A percentile compares a stretch with the other conserved stretches of the same genome.
These are phyloP conservation scores for Caenorhabditis angaria DNA, from an alignment of 2,888 invertebrate genomes.

Conservation along the genomic window DNA sequence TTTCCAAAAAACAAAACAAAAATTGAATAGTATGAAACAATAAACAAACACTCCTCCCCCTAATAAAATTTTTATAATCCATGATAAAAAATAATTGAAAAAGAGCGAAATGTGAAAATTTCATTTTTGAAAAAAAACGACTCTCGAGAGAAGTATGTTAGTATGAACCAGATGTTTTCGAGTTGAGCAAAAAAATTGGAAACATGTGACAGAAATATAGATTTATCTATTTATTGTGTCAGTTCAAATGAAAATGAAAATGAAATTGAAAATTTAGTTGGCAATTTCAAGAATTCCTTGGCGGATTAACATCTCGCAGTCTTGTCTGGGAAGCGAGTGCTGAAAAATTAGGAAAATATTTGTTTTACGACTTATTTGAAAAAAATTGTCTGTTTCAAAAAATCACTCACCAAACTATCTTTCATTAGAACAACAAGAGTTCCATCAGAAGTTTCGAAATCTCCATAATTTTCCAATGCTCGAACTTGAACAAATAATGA, in stretches of 20 bases:
- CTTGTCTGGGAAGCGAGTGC: slow-evolving; percentile 64
- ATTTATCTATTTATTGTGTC: not conserved
- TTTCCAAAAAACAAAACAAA: not conserved
- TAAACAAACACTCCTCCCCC: not conserved
- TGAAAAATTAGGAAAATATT: slow-evolving; percentile 29
- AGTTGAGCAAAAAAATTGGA: not conserved
- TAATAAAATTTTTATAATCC: slow-evolving; percentile 1
- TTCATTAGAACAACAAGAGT: slow-evolving; percentile 86
- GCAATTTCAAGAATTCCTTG: slow-evolving; percentile 62
- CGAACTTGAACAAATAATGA: slow-evolving; percentile 75
- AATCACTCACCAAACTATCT: slow-evolving; percentile 81
- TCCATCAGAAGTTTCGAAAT: slow-evolving; percentile 92
- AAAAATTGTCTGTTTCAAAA: no score
- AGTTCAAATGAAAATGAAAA: not conserved
- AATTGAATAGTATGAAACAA: not conserved
- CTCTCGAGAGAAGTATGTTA: not conserved
- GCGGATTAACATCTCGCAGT: slow-evolving; percentile 66
- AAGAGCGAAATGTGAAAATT: slow-evolving; percentile 3
- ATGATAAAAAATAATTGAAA: not conserved
- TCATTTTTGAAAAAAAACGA: not conserved
- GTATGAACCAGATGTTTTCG: not conserved
- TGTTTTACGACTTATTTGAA: not conserved
- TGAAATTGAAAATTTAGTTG: slow-evolving; percentile 18
- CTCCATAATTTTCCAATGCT: slow-evolving; percentile 87
- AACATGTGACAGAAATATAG: slow-evolving; percentile 5